Evolutionary conservation across 2,797 vertebrate species (phyloP).

Genomic region (Sebastes vulpes): DNA sequence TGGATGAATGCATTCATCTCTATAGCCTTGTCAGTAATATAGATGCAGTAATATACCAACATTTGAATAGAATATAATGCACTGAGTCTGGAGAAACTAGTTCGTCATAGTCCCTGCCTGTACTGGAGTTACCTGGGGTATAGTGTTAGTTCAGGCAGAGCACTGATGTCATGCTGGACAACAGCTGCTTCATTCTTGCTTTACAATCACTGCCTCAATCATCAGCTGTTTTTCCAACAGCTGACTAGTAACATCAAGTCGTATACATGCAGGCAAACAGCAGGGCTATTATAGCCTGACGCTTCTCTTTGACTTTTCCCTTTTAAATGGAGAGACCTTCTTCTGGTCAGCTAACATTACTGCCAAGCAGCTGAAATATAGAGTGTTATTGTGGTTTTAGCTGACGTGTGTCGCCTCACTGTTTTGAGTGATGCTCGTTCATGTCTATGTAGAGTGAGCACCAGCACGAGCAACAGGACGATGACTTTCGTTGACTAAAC

Average conservation of each 20-base stretch:
- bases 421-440: too few species aligned
- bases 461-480: rapidly evolving
- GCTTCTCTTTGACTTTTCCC: neutral
- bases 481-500: too few species aligned
- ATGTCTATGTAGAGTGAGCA: too few species aligned
- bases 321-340: neutral
- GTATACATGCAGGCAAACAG: neutral
- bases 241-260: neutral
- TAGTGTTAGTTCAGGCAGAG: too few species aligned
- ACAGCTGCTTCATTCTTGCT: neutral
- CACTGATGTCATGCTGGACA: neutral
- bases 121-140: neutral
- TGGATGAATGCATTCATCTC: neutral
- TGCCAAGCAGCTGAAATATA: too few species aligned
- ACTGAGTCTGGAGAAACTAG: neutral
- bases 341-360: too few species aligned
- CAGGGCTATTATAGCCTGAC: too few species aligned
- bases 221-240: too few species aligned
- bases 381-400: too few species aligned
- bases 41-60: neutral
- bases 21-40: neutral
- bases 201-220: neutral
- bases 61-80: neutral
- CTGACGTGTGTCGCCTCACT: too few species aligned
- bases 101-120: neutral